Base-by-base conservation (phyloP, 2,113 vertebrate species). In the Muntiacus reevesi region DNA sequence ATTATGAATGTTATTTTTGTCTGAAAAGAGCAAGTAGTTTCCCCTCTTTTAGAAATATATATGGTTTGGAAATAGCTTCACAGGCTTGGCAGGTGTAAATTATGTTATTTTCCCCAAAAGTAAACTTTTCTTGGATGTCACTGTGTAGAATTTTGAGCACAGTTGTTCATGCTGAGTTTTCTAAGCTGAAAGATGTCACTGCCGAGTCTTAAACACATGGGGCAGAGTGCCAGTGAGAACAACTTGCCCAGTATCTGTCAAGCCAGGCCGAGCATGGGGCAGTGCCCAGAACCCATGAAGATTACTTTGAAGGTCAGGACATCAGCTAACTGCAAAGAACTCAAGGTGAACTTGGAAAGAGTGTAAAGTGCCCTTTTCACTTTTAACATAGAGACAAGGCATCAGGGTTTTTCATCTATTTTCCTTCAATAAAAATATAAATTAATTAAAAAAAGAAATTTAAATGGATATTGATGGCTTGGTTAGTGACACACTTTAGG, bases 61-160 rank as follows among this genome's bases (percentile, higher is more conserved):
- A 3, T 74, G 19, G 1, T 43, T 93, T 94, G 16, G 8, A 76
- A 92, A 89, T 50, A 57, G 2, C 2, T 9, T 87, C 6, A 59
- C 23, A 30, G 3, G 7, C 40, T 64, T 57, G 91, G 13, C 59
- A 79, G 21, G 59, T 14, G 28, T 17, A 57, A 55, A 50, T 62
- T 40, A 74, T 59, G 3, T 81, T 64, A 60, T 71, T 92, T 86
- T 97, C 3, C 33, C 57, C 5, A 45, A 76, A 57, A 97, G 25
- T 25, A 55, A 92, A 94, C 40, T 94, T 97, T 95, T 54, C 82
- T 94, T 93, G 91, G 89, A 93, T 87, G 84, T 85, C 6, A 89
- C 45, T 52, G 47, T 71, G 23, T 28, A n/a, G 60, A 87, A 91
- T 45, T 89, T 28, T 94, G 52, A 91, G 91, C 62, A 87, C 89